Percentiles rank a stretch among this genome's conserved stretches.
phyloP scores from a whole-genome alignment of 2,888 invertebrate species.

The Lepetodrilus schrolli region DNA sequence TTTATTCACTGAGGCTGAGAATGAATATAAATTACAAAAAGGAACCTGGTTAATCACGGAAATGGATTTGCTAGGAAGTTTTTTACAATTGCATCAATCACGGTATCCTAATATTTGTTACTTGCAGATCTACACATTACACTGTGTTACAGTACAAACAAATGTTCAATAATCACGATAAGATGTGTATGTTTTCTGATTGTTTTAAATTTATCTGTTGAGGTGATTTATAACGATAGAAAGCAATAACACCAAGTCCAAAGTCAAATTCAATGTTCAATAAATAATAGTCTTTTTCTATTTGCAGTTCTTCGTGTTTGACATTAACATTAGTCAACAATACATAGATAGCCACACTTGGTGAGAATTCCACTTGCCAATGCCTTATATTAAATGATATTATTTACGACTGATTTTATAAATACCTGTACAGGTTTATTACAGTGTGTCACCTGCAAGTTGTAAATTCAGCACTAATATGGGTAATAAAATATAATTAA shows the following conservation, averaged over 20 bases:
- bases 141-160: no score
- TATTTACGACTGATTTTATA: not conserved
- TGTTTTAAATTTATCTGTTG: not conserved
- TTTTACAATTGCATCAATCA: no score
- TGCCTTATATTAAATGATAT: not conserved
- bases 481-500: constrained; percentile 26
- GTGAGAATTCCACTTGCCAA: not conserved
- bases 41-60: no score
- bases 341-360: not conserved
- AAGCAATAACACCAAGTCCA: no score
- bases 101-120: no score
- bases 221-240: not conserved
- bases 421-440: not conserved
- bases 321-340: not conserved
- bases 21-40: no score
- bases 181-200: no score
- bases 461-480: constrained; percentile 1
- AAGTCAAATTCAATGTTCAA: no score
- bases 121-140: no score
- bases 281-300: not conserved
- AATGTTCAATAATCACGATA: no score
- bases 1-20: no score
- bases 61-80: no score
- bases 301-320: not conserved
- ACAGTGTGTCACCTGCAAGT: not conserved